Evolutionary conservation across 2,888 invertebrate genomes (phyloP).

Genomic region (Conomelus anceps): DNA sequence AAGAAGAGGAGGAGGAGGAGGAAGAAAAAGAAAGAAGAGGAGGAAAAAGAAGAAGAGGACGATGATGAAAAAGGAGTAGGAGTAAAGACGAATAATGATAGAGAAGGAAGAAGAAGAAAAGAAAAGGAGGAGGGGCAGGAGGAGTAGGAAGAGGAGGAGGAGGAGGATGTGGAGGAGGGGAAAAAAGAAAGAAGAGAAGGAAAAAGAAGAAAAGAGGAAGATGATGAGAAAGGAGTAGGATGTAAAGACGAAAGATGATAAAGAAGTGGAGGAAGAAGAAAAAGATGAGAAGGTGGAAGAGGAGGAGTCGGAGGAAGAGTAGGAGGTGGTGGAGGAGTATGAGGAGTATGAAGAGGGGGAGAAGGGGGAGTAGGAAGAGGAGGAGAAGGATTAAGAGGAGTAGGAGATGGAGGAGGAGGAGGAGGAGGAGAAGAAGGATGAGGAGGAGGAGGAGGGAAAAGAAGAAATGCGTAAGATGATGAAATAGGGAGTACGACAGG

Average conservation of each 20-base stretch:
- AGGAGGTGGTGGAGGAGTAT: neutral
- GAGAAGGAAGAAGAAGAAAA: neutral
- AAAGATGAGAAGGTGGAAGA: neutral
- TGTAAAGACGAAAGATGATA: neutral
- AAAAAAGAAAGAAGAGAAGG: neutral
- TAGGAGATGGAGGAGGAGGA: neutral
- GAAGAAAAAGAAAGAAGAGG: neutral
- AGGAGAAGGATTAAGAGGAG: neutral
- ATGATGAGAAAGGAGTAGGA: too few relatives aligned
- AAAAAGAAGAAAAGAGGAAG: neutral
- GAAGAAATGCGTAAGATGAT: too few relatives aligned
- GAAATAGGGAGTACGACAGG: too few relatives aligned
- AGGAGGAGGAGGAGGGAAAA: too few relatives aligned
- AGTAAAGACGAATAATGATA: too few relatives aligned
- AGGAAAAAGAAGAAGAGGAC: too few relatives aligned
- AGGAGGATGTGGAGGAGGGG: neutral
- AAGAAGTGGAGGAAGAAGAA: too few relatives aligned
- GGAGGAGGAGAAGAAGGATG: neutral
- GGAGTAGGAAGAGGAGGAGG: neutral
- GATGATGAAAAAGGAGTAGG: too few relatives aligned
- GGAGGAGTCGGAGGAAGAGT: neutral
- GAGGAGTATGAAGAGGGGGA: neutral
- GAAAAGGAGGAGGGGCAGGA: neutral
- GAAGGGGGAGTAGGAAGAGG: neutral
- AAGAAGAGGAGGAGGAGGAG: neutral